Evolutionary conservation across 2,113 vertebrate genomes (phyloP).

Genomic region (Shinisaurus crocodilurus): DNA sequence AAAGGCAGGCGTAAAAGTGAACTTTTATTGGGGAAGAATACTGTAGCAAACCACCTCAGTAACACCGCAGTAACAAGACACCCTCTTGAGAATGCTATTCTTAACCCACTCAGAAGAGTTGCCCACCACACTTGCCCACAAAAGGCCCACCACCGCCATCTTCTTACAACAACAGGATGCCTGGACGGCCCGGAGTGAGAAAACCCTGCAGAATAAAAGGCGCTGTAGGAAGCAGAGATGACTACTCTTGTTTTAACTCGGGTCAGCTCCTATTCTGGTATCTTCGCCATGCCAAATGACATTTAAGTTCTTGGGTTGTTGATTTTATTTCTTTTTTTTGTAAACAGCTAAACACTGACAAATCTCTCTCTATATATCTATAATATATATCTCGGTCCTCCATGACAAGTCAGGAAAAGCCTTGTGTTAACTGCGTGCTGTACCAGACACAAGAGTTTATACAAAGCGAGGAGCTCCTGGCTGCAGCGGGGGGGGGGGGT

Average conservation of each 20-base stretch:
- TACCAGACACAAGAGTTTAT: background rate
- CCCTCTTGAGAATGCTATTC: slow-evolving; percentile 5
- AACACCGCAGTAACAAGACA: background rate
- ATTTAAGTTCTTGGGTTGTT: background rate
- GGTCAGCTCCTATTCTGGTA: background rate
- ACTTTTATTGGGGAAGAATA: slow-evolving; percentile 40
- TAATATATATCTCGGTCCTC: background rate
- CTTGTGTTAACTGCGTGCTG: background rate
- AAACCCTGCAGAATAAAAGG: background rate
- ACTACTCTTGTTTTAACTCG: background rate
- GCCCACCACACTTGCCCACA: background rate
- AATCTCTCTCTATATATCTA: background rate
- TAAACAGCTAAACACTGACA: background rate
- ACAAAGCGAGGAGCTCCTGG: background rate
- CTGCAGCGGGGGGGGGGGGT: background rate
- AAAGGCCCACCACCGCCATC: background rate
- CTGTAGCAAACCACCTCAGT: slow-evolving; percentile 8
- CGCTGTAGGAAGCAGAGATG: background rate
- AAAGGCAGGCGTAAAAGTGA: slow-evolving; percentile 11
- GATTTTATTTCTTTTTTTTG: background rate
- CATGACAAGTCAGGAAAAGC: background rate
- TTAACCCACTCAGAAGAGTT: background rate
- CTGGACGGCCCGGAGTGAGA: background rate
- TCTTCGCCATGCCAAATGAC: background rate
- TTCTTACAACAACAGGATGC: background rate